Conservation (phyloP, 2,888 invertebrate species). For the Timema cristinae region DNA sequence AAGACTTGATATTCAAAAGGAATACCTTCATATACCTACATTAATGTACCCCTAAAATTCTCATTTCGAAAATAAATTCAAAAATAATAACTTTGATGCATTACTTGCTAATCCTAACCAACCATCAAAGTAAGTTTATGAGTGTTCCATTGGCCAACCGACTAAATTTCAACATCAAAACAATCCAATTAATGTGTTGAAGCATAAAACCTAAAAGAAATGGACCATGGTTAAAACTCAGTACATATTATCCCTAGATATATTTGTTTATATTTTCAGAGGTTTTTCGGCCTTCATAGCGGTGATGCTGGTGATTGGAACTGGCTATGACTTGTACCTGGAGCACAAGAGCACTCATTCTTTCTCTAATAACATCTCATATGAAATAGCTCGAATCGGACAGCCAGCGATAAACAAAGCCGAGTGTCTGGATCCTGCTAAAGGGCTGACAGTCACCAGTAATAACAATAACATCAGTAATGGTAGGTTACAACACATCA, state of each 20-base stretch:
- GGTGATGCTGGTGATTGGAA: conserved; percentile 60
- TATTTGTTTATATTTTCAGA: conserved; percentile 41
- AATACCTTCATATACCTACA: too few relatives aligned
- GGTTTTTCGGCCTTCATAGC: conserved; percentile 51
- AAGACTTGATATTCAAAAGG: too few relatives aligned
- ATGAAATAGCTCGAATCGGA: conserved; percentile 23
- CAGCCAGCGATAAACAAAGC: neutral
- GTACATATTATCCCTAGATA: conserved; percentile 6
- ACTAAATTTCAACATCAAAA: too few relatives aligned
- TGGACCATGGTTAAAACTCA: neutral
- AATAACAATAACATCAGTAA: conserved; percentile 3
- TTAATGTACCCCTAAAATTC: too few relatives aligned
- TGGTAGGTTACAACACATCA: neutral
- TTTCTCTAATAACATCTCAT: conserved; percentile 26
- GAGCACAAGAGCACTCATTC: conserved; percentile 36
- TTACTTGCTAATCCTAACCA: too few relatives aligned
- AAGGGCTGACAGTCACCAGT: neutral
- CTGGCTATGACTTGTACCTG: conserved; percentile 63
- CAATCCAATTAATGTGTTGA: too few relatives aligned
- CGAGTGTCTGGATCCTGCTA: neutral
- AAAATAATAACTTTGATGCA: too few relatives aligned
- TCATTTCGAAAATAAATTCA: too few relatives aligned
- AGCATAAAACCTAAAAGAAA: neutral
- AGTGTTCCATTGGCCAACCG: too few relatives aligned
- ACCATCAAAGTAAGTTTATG: too few relatives aligned